A percentile compares a stretch with the other conserved stretches of the same genome.
Evolutionary conservation across 1,140 invertebrate genomes (phyloP).

Genomic region (Diorhabda elongata): DNA sequence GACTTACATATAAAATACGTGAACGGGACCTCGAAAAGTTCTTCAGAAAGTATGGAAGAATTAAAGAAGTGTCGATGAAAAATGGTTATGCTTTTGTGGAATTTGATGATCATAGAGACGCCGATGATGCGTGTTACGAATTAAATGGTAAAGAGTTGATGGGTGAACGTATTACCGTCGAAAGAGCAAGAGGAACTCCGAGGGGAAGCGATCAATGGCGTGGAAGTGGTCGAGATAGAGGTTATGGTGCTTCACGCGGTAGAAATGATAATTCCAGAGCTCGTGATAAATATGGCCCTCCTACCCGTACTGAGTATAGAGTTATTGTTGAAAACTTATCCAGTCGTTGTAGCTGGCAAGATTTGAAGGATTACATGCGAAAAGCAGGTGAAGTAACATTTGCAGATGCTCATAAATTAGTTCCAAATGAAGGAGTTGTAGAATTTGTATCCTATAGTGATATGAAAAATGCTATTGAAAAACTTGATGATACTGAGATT

Average conservation of each 20-base stretch:
- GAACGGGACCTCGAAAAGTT: constrained; percentile 97
- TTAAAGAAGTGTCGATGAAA: constrained; percentile 95
- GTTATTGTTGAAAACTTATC: constrained; percentile 97
- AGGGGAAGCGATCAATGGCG: constrained; percentile 53
- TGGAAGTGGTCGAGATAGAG: constrained; percentile 33
- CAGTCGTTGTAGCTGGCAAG: constrained; percentile 96
- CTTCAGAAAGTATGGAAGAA: constrained; percentile 94
- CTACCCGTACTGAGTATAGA: constrained; percentile 93
- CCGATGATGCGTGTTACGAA: constrained; percentile 97
- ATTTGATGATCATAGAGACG: constrained; percentile 97
- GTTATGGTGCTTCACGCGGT: constrained; percentile 28
- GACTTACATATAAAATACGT: constrained; percentile 86
- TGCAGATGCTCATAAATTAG: constrained; percentile 83
- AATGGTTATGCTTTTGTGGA: constrained; percentile 96
- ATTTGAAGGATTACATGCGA: constrained; percentile 91
- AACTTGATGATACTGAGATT: constrained; percentile 67
- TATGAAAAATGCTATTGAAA: constrained; percentile 91
- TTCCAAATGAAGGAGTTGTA: constrained; percentile 84
- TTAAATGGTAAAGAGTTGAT: constrained; percentile 93
- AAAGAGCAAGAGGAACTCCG: constrained; percentile 75
- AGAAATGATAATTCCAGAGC: constrained; percentile 36
- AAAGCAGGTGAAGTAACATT: constrained; percentile 97
- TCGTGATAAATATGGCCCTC: constrained; percentile 81
- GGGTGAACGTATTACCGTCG: constrained; percentile 86
- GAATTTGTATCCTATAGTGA: constrained; percentile 87